These are phyloP conservation scores for Gila robusta DNA, from an alignment of 2,797 vertebrate species.

Conservation along the genomic window DNA sequence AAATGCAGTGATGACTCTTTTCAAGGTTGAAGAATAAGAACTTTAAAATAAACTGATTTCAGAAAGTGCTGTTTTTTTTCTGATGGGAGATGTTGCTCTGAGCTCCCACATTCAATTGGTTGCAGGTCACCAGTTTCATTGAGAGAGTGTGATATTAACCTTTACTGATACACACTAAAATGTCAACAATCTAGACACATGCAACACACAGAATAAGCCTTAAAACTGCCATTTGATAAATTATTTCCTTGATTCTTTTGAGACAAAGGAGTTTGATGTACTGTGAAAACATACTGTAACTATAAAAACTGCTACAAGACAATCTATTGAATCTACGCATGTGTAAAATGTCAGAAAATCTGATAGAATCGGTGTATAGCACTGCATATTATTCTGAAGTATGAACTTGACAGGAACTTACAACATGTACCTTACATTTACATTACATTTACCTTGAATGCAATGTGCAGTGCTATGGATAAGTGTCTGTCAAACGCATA, in stretches of 20 bases:
- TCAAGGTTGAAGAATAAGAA: constrained; percentile 61
- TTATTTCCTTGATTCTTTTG: background rate
- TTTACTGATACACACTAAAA: background rate
- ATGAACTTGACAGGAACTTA: too few species aligned
- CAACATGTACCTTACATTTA: too few species aligned
- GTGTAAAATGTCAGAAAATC: background rate
- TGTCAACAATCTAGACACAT: background rate
- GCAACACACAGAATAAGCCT: background rate
- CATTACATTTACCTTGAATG: too few species aligned
- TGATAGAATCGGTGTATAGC: background rate
- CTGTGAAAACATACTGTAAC: background rate
- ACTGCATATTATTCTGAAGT: too few species aligned
- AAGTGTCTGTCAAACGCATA: too few species aligned
- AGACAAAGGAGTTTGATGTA: background rate
- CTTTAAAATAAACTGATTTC: constrained; percentile 52
- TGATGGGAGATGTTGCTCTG: constrained; percentile 2
- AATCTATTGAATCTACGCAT: background rate
- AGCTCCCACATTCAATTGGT: background rate
- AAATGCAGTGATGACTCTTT: constrained; percentile 45
- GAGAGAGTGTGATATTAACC: background rate
- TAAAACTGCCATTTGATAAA: background rate
- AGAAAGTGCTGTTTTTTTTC: constrained; percentile 33
- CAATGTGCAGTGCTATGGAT: too few species aligned
- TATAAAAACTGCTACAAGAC: background rate
- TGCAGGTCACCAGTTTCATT: constrained; percentile 5